Evolutionary conservation across 1,140 invertebrate genomes (phyloP).

Genomic region (Oppia nitens): DNA sequence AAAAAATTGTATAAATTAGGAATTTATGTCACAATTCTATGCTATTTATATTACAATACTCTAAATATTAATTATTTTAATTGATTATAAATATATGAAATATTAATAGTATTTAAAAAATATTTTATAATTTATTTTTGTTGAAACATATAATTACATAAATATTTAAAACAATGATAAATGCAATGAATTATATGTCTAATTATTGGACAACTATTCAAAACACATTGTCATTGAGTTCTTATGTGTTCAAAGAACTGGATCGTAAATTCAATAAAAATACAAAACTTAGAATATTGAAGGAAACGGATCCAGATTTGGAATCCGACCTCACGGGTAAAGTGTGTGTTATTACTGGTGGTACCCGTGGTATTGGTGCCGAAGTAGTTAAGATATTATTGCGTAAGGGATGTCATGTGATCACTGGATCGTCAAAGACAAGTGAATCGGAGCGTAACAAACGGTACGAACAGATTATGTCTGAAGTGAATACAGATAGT

Average conservation of each 20-base stretch:
- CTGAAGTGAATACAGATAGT: neutral
- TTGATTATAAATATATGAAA: no score
- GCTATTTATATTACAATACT: no score
- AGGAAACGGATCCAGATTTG: slow-evolving; percentile 2
- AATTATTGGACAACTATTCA: neutral
- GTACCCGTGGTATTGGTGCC: slow-evolving; percentile 65
- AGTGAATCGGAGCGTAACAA: neutral
- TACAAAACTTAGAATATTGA: neutral
- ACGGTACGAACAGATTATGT: neutral
- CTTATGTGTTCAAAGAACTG: neutral
- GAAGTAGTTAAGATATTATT: slow-evolving; percentile 58
- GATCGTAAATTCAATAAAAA: neutral
- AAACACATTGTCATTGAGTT: neutral
- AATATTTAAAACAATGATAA: neutral
- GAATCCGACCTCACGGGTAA: slow-evolving; percentile 18
- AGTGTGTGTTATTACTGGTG: slow-evolving; percentile 43
- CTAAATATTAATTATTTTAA: no score
- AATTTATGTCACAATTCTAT: no score
- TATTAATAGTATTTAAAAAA: no score
- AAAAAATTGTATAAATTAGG: no score
- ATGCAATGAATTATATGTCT: neutral
- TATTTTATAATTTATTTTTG: no score
- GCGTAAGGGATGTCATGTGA: slow-evolving; percentile 59
- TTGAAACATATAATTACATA: no score
- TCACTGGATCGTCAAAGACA: slow-evolving; percentile 40